phyloP scores from a whole-genome alignment of 2,113 vertebrate species.

The Mixornis gularis region DNA sequence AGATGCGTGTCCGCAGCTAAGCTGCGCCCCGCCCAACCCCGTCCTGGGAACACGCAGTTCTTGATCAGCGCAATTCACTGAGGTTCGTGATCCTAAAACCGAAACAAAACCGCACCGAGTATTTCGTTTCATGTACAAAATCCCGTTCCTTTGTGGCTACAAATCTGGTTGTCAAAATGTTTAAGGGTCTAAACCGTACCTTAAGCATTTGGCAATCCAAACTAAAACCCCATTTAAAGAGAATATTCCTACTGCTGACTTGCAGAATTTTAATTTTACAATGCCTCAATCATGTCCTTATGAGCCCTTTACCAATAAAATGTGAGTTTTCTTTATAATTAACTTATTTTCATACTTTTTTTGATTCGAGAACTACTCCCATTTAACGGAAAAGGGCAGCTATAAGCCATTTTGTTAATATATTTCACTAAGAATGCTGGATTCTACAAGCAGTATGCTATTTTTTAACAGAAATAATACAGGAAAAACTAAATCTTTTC shows the following conservation, averaged over 20 bases:
- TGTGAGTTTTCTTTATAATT: not conserved
- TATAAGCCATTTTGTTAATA: fast-evolving
- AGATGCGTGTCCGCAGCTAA: fast-evolving
- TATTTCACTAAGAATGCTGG: not conserved
- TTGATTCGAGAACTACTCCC: fast-evolving
- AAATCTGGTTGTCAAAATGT: fast-evolving
- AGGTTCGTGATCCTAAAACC: fast-evolving
- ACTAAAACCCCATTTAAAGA: fast-evolving
- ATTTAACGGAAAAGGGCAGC: not conserved
- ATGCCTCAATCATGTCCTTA: fast-evolving
- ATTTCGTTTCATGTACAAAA: fast-evolving
- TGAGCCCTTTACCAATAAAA: not conserved
- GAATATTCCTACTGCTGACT: fast-evolving
- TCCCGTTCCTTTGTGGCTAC: fast-evolving
- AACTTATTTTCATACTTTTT: not conserved
- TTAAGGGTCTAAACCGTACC: fast-evolving
- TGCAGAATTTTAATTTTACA: not conserved
- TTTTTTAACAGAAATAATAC: fast-evolving
- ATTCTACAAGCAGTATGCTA: fast-evolving
- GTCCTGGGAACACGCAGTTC: fast-evolving
- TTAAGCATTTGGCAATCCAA: fast-evolving
- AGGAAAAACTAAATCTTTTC: not conserved
- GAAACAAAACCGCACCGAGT: fast-evolving
- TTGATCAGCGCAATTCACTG: fast-evolving
- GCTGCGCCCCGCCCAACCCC: not conserved